Evolutionary conservation across 2,113 vertebrate species (phyloP).

Genomic region (Poeciliopsis prolifica): DNA sequence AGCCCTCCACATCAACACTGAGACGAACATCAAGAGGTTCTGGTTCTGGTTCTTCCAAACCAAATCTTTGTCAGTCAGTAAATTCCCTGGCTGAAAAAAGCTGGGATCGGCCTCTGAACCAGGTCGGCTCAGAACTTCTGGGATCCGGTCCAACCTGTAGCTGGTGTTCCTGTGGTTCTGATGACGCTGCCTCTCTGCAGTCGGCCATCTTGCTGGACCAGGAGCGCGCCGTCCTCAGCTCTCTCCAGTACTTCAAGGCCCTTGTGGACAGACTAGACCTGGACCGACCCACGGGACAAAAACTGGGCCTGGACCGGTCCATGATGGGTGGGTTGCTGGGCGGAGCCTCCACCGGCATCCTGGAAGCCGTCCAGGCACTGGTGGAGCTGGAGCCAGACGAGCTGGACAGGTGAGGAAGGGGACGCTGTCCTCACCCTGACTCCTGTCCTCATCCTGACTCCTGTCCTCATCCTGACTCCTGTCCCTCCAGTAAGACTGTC

Average conservation of each 20-base stretch:
- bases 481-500: conserved; percentile 81
- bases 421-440: too few species aligned
- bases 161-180: too few species aligned
- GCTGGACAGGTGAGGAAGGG: conserved; percentile 83
- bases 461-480: not conserved
- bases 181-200: conserved; percentile 56
- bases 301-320: conserved; percentile 87
- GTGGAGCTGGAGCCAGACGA: conserved; percentile 85
- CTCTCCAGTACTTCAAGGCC: conserved; percentile 93
- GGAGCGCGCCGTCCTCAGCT: conserved; percentile 91
- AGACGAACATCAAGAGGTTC: too few species aligned
- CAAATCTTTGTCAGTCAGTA: too few species aligned
- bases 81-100: too few species aligned
- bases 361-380: conserved; percentile 89
- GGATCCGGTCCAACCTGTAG: too few species aligned
- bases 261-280: conserved; percentile 93
- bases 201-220: conserved; percentile 84
- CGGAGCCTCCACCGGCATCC: conserved; percentile 87
- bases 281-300: conserved; percentile 81
- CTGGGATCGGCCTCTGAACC: too few species aligned
- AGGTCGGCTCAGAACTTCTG: too few species aligned
- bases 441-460: not conserved
- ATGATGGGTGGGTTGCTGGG: conserved; percentile 85
- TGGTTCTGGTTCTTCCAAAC: too few species aligned
- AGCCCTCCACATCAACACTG: too few species aligned